Conservation (phyloP, 2,797 vertebrate genomes). For the Uromys caudimaculatus region DNA sequence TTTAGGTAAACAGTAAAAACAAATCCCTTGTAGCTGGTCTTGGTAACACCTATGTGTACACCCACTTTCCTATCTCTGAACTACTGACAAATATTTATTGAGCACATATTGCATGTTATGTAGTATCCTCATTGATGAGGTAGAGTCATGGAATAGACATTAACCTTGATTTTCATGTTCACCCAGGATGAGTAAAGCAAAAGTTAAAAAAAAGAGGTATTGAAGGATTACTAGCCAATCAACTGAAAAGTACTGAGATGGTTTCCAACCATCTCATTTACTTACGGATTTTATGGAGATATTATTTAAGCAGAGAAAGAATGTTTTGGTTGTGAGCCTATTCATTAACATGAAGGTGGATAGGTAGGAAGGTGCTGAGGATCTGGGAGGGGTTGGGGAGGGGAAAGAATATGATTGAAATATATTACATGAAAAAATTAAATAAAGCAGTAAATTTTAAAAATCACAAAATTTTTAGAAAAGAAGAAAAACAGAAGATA, state of each 20-base stretch:
- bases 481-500: not conserved
- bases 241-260: not conserved
- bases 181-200: not conserved
- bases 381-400: too few relatives aligned
- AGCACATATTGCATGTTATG: not conserved
- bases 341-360: too few relatives aligned
- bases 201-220: not conserved
- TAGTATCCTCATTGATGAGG: not conserved
- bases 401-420: not conserved
- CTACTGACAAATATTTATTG: not conserved
- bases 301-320: not conserved
- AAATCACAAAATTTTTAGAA: not conserved
- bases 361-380: not conserved
- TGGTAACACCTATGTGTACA: fast-evolving
- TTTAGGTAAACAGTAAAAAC: not conserved
- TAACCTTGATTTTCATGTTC: not conserved
- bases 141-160: not conserved
- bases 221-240: not conserved
- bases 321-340: not conserved
- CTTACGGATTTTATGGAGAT: not conserved
- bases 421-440: not conserved
- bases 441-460: not conserved
- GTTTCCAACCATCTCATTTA: not conserved
- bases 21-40: not conserved
- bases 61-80: not conserved